Percentiles rank a stretch among this genome's conserved stretches.
phyloP scores from a whole-genome alignment of 2,888 invertebrate species.

The Drosophila meridiana region DNA sequence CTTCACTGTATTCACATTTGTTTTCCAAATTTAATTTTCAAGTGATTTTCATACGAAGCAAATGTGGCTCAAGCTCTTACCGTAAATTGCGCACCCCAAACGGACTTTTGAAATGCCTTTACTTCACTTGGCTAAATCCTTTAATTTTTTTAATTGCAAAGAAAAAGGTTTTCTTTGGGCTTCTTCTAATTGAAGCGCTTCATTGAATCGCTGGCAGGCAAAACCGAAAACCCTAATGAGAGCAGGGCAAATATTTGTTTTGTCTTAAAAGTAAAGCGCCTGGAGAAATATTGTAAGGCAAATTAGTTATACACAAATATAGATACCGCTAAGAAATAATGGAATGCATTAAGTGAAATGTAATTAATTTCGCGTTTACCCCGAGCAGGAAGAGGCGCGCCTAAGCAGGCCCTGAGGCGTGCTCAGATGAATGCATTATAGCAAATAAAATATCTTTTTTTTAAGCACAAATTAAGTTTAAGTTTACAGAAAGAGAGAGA shows the following conservation, averaged over 20 bases:
- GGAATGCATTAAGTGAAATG: slow-evolving; percentile 25
- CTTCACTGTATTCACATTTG: not conserved
- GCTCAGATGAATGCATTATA: slow-evolving; percentile 29
- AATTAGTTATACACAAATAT: slow-evolving; percentile 27
- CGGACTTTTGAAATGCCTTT: not conserved
- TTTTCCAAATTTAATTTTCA: not conserved
- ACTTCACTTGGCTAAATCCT: not conserved
- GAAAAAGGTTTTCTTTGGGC: slow-evolving; percentile 2
- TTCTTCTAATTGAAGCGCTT: slow-evolving; percentile 20
- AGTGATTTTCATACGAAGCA: not conserved
- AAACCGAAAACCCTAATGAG: slow-evolving; percentile 35
- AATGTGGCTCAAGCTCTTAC: not conserved
- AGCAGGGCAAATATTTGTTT: slow-evolving; percentile 50
- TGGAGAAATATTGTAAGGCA: slow-evolving; percentile 11
- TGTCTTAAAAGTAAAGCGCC: slow-evolving; percentile 31
- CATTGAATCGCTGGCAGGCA: slow-evolving; percentile 21
- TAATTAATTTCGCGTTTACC: slow-evolving; percentile 34
- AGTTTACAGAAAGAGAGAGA: slow-evolving; percentile 12
- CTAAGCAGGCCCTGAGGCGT: slow-evolving; percentile 7
- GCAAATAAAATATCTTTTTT: slow-evolving; percentile 6
- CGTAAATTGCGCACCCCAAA: not conserved
- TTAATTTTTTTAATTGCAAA: slow-evolving; percentile 27
- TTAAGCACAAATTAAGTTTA: slow-evolving; percentile 36
- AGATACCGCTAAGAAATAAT: slow-evolving; percentile 29
- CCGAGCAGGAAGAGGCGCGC: slow-evolving; percentile 3